Evolutionary conservation across 2,113 vertebrate genomes (phyloP).

Genomic region (Mormyrus iriodes): DNA sequence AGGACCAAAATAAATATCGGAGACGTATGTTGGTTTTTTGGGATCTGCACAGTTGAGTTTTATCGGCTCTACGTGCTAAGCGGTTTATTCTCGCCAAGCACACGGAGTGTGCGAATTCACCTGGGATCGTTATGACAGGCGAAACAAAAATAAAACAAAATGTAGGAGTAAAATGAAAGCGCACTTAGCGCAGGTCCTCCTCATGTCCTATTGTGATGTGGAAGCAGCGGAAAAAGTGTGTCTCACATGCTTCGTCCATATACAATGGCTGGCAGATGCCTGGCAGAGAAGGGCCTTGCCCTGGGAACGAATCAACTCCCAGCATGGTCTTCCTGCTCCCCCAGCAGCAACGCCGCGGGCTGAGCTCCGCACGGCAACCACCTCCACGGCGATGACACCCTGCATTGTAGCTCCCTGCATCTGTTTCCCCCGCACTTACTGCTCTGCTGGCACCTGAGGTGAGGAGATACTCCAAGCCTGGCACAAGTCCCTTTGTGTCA

Average conservation of each 20-base stretch:
- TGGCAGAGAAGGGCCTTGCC: conserved; percentile 34
- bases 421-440: conserved; percentile 76
- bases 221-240: conserved; percentile 40
- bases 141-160: background rate
- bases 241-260: conserved; percentile 43
- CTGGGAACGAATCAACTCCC: conserved; percentile 60
- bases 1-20: conserved; percentile 48
- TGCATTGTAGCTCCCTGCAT: conserved; percentile 65
- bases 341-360: conserved; percentile 63
- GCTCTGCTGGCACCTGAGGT: conserved; percentile 50
- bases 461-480: conserved; percentile 1
- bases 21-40: conserved; percentile 49
- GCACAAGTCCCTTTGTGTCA: background rate
- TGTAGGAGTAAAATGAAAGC: conserved; percentile 53
- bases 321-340: conserved; percentile 59
- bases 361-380: conserved; percentile 50
- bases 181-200: conserved; percentile 41
- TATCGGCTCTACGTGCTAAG: conserved; percentile 50
- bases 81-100: conserved; percentile 36
- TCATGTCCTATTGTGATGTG: conserved; percentile 59
- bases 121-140: background rate
- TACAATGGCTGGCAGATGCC: conserved; percentile 53
- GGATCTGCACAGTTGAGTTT: conserved; percentile 44
- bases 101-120: conserved; percentile 30
- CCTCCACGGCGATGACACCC: conserved; percentile 63